Base-by-base conservation (phyloP, 2,113 vertebrate species). In the Leptocoma aspasia region DNA sequence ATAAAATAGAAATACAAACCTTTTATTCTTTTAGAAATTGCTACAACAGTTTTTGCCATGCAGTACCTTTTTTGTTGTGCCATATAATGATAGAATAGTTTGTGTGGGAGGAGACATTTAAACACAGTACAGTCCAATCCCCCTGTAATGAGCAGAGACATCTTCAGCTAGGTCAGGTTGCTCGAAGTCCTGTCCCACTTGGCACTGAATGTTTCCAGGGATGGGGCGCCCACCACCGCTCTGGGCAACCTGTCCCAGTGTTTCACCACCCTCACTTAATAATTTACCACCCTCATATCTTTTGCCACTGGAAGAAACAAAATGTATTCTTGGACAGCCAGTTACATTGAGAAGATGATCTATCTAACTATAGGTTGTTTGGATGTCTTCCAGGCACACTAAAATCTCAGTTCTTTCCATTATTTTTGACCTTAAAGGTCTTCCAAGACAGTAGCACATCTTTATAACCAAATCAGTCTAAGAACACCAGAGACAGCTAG, bases 391-490 rank as follows among this genome's bases (percentile, higher is more conserved):
- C 73, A 93, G 76, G 56, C 63, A 83, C n/a, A 57, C 63, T 75
- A 52, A 78, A 81, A 81, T 72, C 79, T 95, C 77, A 69, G 81
- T 94, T 93, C 52, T 95, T 96, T 96, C 57, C 73, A 76, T 96
- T 96, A 89, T 28, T 65, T 47, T 37, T 90, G 85, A 92, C 81
- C 56, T 60, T 73, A 78, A 89, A 83, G 71, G 83, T 73, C 35
- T 90, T 90, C 61, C 47, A 76, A 96, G 75, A 75, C 24, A 42
- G 23, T 37, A 53, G 23, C 57, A 65, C 61, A 81, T n/a, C 4
- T 64, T 80, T 12, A 21, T 35, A 66, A 33, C 45, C 26, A 76
- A 92, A 94, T 24, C 17, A 69, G 31, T 82, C 41, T 23, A 77
- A 77, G 75, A 92, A 89, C 41, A 82, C 27, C 22, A 65, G 42